Conservation (phyloP, 2,113 vertebrate species). For the Neotoma lepida region DNA sequence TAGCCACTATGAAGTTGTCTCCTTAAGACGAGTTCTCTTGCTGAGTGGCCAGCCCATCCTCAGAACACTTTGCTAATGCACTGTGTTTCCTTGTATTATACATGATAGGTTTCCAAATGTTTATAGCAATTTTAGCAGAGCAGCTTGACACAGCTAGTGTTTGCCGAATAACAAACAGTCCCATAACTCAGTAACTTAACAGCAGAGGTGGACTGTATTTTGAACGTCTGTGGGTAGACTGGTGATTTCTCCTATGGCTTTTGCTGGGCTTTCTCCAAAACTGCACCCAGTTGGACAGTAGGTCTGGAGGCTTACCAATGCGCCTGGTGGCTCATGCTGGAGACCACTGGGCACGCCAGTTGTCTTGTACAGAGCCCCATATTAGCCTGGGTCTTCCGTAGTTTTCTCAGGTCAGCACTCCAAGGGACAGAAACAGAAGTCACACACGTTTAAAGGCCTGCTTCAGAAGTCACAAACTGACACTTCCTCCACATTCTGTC, state of each 20-base stretch:
- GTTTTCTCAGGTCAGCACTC: background rate
- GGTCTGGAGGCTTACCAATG: fast-evolving
- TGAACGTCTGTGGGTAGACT: background rate
- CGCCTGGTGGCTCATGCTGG: fast-evolving
- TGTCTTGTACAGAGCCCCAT: background rate
- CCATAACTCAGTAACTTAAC: background rate
- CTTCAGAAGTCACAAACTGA: background rate
- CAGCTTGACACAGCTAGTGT: background rate
- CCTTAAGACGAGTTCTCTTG: background rate
- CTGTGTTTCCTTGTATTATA: background rate
- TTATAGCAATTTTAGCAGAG: background rate
- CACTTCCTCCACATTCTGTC: fast-evolving
- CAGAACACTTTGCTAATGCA: background rate
- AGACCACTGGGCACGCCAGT: too few species aligned
- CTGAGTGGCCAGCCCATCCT: background rate
- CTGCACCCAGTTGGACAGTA: fast-evolving
- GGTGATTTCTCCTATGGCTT: too few species aligned
- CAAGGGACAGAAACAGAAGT: background rate
- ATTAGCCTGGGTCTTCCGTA: too few species aligned
- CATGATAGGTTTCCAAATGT: background rate
- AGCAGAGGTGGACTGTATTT: background rate
- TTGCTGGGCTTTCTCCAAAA: background rate
- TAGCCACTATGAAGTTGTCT: background rate
- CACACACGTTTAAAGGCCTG: background rate
- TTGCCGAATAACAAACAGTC: background rate